phyloP scores from a whole-genome alignment of 2,113 vertebrate species.

The Strigops habroptila region DNA sequence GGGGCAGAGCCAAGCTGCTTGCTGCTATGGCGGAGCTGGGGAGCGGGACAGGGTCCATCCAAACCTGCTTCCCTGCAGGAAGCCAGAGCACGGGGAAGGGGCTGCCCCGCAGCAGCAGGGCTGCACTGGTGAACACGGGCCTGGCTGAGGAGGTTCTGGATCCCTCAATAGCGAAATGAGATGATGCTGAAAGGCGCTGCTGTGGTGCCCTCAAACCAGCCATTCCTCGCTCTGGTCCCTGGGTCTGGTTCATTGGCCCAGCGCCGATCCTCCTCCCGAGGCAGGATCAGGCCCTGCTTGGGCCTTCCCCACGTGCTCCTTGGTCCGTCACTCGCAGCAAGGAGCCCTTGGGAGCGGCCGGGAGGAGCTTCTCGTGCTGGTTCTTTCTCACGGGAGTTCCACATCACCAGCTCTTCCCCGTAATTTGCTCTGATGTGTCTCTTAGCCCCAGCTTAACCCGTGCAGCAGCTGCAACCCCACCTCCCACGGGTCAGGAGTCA shows the following conservation, averaged over 20 bases:
- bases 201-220: background rate
- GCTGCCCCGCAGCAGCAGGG: background rate
- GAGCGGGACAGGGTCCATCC: background rate
- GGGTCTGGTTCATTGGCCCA: background rate
- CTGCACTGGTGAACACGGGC: rapidly evolving
- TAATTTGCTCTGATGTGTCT: background rate
- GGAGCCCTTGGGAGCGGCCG: background rate
- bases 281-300: background rate
- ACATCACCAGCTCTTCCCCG: background rate
- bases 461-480: background rate
- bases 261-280: background rate
- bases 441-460: background rate
- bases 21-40: background rate
- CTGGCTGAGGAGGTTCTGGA: background rate
- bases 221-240: background rate
- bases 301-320: background rate
- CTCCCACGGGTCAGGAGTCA: background rate
- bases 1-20: rapidly evolving
- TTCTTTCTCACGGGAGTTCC: background rate
- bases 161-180: background rate
- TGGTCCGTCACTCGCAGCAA: background rate
- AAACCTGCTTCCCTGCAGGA: rapidly evolving
- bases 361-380: background rate
- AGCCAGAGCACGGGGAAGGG: background rate
- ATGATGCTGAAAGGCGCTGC: background rate